Conservation (phyloP, 2,888 invertebrate genomes). For the Zelleria hepariella region DNA sequence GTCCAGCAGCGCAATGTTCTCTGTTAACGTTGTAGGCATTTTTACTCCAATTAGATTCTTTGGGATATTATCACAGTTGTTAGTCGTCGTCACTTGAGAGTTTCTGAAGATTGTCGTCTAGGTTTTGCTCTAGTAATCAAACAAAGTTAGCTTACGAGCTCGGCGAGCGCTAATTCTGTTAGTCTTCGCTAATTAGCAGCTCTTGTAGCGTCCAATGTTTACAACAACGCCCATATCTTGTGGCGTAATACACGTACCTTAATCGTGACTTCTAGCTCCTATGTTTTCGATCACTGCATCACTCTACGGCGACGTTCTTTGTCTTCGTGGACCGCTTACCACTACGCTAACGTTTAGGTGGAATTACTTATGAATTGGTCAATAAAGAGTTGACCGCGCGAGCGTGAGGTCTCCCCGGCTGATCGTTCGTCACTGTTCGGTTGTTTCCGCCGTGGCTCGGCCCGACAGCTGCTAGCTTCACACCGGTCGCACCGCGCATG, state of each 20-base stretch:
- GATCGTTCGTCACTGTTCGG: constrained; percentile 60
- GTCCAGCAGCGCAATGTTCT: constrained; percentile 75
- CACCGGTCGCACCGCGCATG: constrained; percentile 36
- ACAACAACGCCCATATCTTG: constrained; percentile 34
- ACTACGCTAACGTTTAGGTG: constrained; percentile 34
- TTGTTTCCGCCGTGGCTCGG: constrained; percentile 38
- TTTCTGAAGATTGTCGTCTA: not conserved
- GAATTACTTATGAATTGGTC: constrained; percentile 55
- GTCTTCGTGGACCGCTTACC: constrained; percentile 31
- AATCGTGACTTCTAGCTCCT: not conserved
- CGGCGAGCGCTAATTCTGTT: constrained; percentile 12
- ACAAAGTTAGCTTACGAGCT: not conserved
- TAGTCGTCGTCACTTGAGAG: not conserved
- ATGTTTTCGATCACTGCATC: constrained; percentile 36
- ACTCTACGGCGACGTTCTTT: constrained; percentile 35
- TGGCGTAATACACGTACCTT: constrained; percentile 16
- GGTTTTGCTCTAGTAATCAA: not conserved
- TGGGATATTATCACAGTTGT: not conserved
- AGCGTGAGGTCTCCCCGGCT: constrained; percentile 44
- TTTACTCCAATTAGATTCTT: constrained; percentile 13
- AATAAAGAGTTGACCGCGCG: constrained; percentile 49
- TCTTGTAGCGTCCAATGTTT: constrained; percentile 28
- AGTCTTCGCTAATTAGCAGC: constrained; percentile 31
- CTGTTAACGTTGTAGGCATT: constrained; percentile 56
- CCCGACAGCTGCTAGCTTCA: constrained; percentile 29